phyloP scores from a whole-genome alignment of 2,888 invertebrate genomes.

The Mythimna vitellina region DNA sequence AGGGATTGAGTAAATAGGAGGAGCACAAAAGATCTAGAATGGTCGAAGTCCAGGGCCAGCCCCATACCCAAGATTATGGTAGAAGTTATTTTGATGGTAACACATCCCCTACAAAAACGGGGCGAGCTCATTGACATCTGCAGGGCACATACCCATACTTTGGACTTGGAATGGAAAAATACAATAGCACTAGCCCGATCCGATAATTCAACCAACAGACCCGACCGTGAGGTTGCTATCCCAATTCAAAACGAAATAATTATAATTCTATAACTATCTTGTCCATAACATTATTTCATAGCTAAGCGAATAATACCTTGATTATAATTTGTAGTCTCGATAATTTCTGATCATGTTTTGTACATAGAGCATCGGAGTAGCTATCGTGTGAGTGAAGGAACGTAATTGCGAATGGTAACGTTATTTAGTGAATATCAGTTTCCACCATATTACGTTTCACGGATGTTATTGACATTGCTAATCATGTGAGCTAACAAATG shows the following conservation, averaged over 20 bases:
- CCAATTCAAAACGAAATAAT: constrained; percentile 2
- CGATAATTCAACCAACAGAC: neutral
- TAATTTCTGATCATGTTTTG: constrained; percentile 15
- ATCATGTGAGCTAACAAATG: constrained; percentile 30
- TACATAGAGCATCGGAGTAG: constrained; percentile 1
- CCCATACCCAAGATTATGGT: too few species aligned
- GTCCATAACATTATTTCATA: constrained; percentile 14
- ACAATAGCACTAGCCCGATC: too few species aligned
- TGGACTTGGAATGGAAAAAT: too few species aligned
- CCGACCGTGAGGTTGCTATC: too few species aligned
- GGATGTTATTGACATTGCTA: constrained; percentile 44
- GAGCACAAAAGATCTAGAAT: too few species aligned
- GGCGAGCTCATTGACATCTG: neutral
- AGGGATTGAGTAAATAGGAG: too few species aligned
- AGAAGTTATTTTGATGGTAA: too few species aligned
- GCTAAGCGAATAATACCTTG: constrained; percentile 13
- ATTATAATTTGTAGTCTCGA: constrained; percentile 15
- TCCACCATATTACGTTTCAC: constrained; percentile 2
- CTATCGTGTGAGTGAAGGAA: constrained; percentile 32
- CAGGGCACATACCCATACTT: too few species aligned
- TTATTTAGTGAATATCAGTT: constrained; percentile 46
- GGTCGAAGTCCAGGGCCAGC: too few species aligned
- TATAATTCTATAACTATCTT: neutral
- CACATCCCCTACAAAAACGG: too few species aligned
- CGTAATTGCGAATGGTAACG: constrained; percentile 37